Evolutionary conservation across 2,797 vertebrate species (phyloP), one percentile per base, ranked within the genome.

Genomic region (Tenualosa ilisha): DNA sequence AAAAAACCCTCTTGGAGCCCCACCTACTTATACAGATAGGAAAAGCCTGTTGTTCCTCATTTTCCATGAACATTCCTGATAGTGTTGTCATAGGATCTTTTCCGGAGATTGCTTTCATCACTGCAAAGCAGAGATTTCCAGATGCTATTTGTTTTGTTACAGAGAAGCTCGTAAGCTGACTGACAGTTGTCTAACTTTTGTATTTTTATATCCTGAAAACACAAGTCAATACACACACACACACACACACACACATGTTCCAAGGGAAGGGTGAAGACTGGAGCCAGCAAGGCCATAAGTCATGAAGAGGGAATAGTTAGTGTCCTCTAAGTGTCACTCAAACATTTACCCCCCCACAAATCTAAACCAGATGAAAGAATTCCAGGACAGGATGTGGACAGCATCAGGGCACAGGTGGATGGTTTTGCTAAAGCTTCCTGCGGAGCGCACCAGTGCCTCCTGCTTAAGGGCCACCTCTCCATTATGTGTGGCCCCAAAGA

Each of bases 71-170:
- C 82, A 79, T 85, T 84, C 83, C 72, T 82, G 88, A 56, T 85
- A 84, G 82, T 37, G 72, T 59, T 82, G 56, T 79, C 83, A 84
- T 81, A 68, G 81, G 68, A 93, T 89, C 72, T 84, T 92, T 94
- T 92, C 92, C 91, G 87, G 86, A 84, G 87, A 84, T 92, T 91
- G 87, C 83, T 85, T 79, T 88, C 89, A 81, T 56, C 89, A 75
- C 61, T 85, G 83, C 7, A 85, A 83, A 22, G 85, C 51, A 31
- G 84, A 84, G 87, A 88, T 91, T 92, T 93, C 91, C 90, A 79
- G 72, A 79, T 79, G 72, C 40, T 40, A 46, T 79, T 79, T 46
- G 72, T 46, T 79, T 79, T 0, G 2, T 43, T 79, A 15, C 11
- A 72, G 37, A 46, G 7, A 79, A 5, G 65, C 31, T 37, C 3